Evolutionary conservation across 1,140 invertebrate genomes (phyloP), one percentile per base, ranked within the genome.

Genomic region (Eufriesea mexicana): DNA sequence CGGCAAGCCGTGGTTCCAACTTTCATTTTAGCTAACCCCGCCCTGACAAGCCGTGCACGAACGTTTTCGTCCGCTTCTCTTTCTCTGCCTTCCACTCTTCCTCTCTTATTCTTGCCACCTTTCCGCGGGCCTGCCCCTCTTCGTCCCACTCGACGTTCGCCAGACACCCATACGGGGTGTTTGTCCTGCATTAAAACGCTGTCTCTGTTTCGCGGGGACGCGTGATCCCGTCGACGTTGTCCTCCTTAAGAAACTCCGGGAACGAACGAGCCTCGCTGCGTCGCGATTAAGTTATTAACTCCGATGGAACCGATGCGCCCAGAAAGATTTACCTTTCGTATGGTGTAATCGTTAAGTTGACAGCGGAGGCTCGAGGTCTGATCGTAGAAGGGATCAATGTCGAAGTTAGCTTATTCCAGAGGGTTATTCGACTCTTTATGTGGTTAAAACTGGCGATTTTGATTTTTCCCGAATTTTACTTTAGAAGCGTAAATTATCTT

Each of bases 1-100:
- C 85, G 93, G 93, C 93, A 94, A 94, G 91, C 93, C 90, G 89
- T 90, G 91, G 91, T 92, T 92, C 92, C 91, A 94, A 94, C 93
- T 94, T 94, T 94, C 93, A 92, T 94, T 94, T 94, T 93, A 94
- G 91, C 91, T 90, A 89, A 86, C 86, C 86, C 83, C 87, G 79
- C 76, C 84, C 86, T 86, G 75, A 88, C 88, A 89, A 85, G 70
- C 82, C 88, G 84, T 79, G 85, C 86, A 90, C 88, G 84, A 79
- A 87, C 84, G 85, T 89, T 86, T 86, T 88, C 83, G 77, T 87
- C 85, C 79, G 84, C 86, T 81, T 88, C 90, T 84, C 88, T 79
- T 80, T 80, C 79, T 67, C 74, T 54, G 49, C 47, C 51, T 76
- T 47, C 47, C 73, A 5, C 61, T 75, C 55, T 35, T 42, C 78